These are phyloP conservation scores for Plecotus auritus DNA, from an alignment of 2,113 vertebrate species.

Conservation along the genomic window DNA sequence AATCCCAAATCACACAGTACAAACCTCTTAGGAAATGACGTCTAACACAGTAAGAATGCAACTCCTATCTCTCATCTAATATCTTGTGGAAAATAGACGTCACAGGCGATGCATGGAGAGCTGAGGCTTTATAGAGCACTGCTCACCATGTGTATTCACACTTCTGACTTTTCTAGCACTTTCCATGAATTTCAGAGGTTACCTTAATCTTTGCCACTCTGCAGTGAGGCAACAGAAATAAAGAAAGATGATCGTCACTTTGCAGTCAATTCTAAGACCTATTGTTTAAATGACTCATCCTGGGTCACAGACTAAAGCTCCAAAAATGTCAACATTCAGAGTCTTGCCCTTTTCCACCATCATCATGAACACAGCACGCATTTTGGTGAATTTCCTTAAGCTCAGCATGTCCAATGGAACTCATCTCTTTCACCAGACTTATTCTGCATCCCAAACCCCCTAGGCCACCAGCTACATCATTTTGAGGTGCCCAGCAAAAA, in stretches of 20 bases:
- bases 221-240: not conserved
- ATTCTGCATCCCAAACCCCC: not conserved
- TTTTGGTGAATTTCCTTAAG: not conserved
- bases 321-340: not conserved
- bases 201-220: not conserved
- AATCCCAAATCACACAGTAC: too few species aligned
- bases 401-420: not conserved
- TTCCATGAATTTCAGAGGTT: not conserved
- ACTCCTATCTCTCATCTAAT: not conserved
- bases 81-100: not conserved
- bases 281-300: not conserved
- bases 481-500: not conserved
- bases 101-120: not conserved
- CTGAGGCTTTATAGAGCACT: not conserved
- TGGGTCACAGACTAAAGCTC: not conserved
- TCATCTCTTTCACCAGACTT: not conserved
- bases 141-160: accelerated
- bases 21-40: not conserved
- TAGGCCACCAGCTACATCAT: not conserved
- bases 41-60: not conserved
- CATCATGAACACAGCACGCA: not conserved
- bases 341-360: not conserved
- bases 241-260: not conserved
- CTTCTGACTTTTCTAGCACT: not conserved
- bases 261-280: not conserved